Conservation (phyloP, 2,888 invertebrate genomes). For the Formica aserva region DNA sequence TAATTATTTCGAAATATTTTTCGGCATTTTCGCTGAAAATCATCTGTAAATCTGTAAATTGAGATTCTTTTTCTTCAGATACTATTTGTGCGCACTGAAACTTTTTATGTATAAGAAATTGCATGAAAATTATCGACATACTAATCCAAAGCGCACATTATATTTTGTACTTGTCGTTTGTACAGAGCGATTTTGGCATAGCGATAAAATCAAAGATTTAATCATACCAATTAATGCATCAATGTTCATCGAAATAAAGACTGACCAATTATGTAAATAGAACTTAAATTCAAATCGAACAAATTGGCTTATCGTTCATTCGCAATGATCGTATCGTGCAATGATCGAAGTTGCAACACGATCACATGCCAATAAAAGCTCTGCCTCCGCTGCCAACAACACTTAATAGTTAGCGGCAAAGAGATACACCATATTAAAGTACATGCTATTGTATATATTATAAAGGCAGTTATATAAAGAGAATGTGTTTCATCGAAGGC, state of each 20-base stretch:
- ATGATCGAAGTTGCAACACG: conserved; percentile 27
- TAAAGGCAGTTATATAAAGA: conserved; percentile 30
- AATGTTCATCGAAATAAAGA: conserved; percentile 60
- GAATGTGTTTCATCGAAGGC: conserved; percentile 16
- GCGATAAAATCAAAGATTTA: conserved; percentile 39
- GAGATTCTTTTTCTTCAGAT: conserved; percentile 13
- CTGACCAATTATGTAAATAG: conserved; percentile 58
- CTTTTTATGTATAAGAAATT: neutral
- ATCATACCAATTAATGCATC: neutral
- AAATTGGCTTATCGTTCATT: conserved; percentile 24
- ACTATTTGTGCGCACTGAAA: neutral
- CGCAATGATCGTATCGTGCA: conserved; percentile 31
- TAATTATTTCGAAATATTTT: conserved; percentile 14
- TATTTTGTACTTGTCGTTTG: conserved; percentile 37
- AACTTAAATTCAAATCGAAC: conserved; percentile 46
- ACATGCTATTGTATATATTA: neutral
- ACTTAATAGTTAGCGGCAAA: conserved; percentile 26
- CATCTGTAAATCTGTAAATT: neutral
- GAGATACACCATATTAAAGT: conserved; percentile 15
- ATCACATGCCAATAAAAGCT: conserved; percentile 42
- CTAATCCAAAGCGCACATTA: conserved; percentile 60
- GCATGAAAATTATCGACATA: neutral
- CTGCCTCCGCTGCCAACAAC: conserved; percentile 9
- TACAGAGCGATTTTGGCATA: conserved; percentile 21
- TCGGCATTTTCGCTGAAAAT: neutral